phyloP scores from a whole-genome alignment of 2,113 vertebrate genomes.

The Glaucomys volans region DNA sequence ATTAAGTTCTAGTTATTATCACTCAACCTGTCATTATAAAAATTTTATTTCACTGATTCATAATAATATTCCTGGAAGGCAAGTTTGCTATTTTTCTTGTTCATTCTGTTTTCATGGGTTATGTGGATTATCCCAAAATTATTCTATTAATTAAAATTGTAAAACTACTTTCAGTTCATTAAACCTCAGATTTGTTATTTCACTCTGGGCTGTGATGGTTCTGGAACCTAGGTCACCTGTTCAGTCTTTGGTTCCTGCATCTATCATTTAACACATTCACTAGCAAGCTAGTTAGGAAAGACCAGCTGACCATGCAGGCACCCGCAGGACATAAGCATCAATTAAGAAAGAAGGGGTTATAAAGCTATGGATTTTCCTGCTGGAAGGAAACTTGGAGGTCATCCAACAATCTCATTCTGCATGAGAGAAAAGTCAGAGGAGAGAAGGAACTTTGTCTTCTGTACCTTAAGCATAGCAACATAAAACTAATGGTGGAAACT shows the following conservation, averaged over 20 bases:
- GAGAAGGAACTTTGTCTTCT: background rate
- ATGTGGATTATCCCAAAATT: background rate
- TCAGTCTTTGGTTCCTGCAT: background rate
- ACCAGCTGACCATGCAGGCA: background rate
- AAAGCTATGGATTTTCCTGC: background rate
- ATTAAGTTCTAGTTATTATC: background rate
- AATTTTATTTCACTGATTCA: background rate
- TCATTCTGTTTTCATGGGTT: background rate
- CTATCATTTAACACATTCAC: background rate
- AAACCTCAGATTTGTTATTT: background rate
- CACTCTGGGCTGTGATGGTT: background rate
- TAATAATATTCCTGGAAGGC: background rate
- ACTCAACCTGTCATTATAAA: background rate
- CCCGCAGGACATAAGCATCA: background rate
- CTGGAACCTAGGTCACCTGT: background rate
- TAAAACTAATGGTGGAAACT: background rate
- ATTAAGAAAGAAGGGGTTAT: background rate
- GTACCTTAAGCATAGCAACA: background rate
- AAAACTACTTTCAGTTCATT: constrained; percentile 17
- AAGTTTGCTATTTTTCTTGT: background rate
- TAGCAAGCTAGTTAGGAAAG: background rate
- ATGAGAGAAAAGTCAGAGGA: background rate
- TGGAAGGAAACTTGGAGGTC: background rate
- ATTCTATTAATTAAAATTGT: constrained; percentile 12
- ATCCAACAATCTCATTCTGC: background rate